These are phyloP conservation scores for Andrena bucephala DNA, from an alignment of 2,888 invertebrate species.

Conservation along the genomic window DNA sequence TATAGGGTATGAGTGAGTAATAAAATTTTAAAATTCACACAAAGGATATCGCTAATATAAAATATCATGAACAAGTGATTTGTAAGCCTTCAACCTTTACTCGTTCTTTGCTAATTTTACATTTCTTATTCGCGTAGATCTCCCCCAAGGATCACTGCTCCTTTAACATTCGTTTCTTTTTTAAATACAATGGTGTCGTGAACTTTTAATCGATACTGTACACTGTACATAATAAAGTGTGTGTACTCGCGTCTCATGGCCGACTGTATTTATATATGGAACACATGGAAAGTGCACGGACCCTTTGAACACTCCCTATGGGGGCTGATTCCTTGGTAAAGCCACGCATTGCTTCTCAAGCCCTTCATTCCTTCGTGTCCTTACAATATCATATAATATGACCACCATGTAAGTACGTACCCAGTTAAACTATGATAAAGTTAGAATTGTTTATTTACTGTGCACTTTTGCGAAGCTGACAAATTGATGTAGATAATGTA, in stretches of 20 bases:
- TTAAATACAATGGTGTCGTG: not conserved
- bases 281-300: slow-evolving; percentile 70
- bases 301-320: slow-evolving; percentile 79
- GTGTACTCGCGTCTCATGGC: slow-evolving; percentile 43
- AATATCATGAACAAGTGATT: too few species aligned
- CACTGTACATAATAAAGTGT: slow-evolving; percentile 49
- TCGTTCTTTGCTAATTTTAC: not conserved
- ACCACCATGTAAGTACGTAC: not conserved
- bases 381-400: not conserved
- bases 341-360: slow-evolving; percentile 82
- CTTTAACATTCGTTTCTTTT: not conserved
- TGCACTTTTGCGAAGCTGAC: not conserved
- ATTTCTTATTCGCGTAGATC: not conserved
- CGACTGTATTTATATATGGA: slow-evolving; percentile 51
- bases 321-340: slow-evolving; percentile 82
- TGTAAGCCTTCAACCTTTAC: not conserved
- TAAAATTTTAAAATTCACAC: too few species aligned
- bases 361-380: slow-evolving; percentile 74
- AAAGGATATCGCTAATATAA: too few species aligned
- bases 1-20: too few species aligned
- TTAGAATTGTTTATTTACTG: too few species aligned
- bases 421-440: not conserved
- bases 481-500: too few species aligned
- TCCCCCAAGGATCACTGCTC: not conserved
- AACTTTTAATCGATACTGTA: slow-evolving; percentile 49